Evolutionary conservation across 1,140 invertebrate species (phyloP).

Genomic region (Rhagoletis zephyria): DNA sequence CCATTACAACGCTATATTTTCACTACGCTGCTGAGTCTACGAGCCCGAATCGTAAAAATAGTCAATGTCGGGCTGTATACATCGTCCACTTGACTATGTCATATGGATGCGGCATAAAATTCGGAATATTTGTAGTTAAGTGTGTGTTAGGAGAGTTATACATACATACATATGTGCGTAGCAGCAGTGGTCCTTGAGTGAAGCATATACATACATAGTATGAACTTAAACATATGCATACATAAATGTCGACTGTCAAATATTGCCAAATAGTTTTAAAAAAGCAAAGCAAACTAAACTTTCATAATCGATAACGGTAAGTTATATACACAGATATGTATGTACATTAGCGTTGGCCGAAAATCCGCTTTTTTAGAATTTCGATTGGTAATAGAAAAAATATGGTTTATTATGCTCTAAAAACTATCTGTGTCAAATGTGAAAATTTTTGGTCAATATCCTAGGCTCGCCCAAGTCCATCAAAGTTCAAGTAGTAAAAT

Average conservation of each 20-base stretch:
- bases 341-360: too few relatives aligned
- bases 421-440: too few relatives aligned
- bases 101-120: neutral
- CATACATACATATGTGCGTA: neutral
- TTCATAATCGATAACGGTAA: neutral
- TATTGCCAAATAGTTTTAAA: conserved; percentile 8
- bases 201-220: neutral
- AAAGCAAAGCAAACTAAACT: neutral
- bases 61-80: neutral
- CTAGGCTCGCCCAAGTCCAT: too few relatives aligned
- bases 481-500: too few relatives aligned
- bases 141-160: neutral
- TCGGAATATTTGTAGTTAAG: neutral
- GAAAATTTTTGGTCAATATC: too few relatives aligned
- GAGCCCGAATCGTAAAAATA: conserved; percentile 2
- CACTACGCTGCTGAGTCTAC: conserved; percentile 1
- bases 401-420: too few relatives aligned
- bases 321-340: too few relatives aligned
- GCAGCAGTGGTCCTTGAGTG: neutral
- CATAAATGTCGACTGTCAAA: conserved; percentile 23
- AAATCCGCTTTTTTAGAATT: too few relatives aligned
- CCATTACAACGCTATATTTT: neutral
- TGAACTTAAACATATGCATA: neutral
- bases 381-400: too few relatives aligned
- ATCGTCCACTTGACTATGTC: neutral